A percentile compares a stretch with the other conserved stretches of the same genome.
Conservation (phyloP, 2,888 invertebrate genomes). For the Endomychus coccineus region DNA sequence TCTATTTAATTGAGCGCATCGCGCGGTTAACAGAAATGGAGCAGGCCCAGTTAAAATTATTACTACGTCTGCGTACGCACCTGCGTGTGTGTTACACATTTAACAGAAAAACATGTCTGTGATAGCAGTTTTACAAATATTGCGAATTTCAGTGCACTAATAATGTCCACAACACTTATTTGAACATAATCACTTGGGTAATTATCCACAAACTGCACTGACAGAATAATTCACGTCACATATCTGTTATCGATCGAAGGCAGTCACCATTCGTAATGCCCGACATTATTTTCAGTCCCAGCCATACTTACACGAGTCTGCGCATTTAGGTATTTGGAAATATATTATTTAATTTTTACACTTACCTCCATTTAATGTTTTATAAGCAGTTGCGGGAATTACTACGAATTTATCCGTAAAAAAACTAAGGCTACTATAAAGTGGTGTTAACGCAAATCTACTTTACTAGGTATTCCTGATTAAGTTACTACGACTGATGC, state of each 20-base stretch:
- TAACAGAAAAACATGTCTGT: slow-evolving; percentile 44
- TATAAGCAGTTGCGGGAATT: no score
- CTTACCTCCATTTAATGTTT: no score
- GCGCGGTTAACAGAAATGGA: slow-evolving; percentile 49
- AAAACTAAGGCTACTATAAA: no score
- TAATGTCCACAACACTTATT: slow-evolving; percentile 32
- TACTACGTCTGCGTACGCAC: slow-evolving; percentile 95
- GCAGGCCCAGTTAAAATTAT: slow-evolving; percentile 83
- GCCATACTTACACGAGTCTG: slow-evolving; percentile 68
- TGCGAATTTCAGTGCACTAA: slow-evolving; percentile 30
- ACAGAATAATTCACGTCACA: slow-evolving; percentile 43
- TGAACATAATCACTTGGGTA: slow-evolving; percentile 37
- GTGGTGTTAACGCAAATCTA: no score
- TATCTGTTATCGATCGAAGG: slow-evolving; percentile 54
- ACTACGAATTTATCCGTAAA: no score
- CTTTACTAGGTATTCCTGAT: no score
- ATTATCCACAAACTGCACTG: slow-evolving; percentile 35
- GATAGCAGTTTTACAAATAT: slow-evolving; percentile 38
- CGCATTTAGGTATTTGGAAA: no score
- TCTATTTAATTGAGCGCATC: slow-evolving; percentile 36
- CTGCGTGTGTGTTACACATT: slow-evolving; percentile 64
- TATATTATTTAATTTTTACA: no score
- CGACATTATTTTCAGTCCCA: slow-evolving; percentile 48
- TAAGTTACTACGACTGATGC: no score
- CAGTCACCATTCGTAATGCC: slow-evolving; percentile 44